phyloP scores from a whole-genome alignment of 2,113 vertebrate species.

The Panurus biarmicus region DNA sequence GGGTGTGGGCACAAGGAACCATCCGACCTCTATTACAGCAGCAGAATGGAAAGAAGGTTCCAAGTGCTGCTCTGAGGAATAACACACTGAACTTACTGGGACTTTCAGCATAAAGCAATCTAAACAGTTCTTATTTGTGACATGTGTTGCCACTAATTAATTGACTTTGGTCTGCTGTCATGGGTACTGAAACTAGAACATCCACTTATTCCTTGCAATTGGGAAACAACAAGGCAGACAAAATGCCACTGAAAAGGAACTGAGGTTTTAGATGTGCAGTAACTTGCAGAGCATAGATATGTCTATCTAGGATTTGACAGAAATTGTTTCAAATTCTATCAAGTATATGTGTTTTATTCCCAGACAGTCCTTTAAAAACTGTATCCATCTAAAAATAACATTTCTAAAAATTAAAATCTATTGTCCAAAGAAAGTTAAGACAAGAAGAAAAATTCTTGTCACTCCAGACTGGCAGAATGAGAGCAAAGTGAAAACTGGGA shows the following conservation, averaged over 20 bases:
- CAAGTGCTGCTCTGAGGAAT: not conserved
- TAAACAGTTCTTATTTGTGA: not conserved
- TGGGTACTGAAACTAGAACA: too few relatives aligned
- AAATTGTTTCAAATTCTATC: not conserved
- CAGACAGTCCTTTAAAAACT: not conserved
- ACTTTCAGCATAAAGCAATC: not conserved
- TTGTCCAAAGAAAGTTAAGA: conserved; percentile 15
- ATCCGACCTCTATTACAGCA: not conserved
- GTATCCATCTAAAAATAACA: not conserved
- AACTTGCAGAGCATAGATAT: not conserved
- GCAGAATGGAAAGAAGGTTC: not conserved
- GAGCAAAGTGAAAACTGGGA: conserved; percentile 42
- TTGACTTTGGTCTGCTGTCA: not conserved
- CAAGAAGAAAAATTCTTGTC: conserved; percentile 24
- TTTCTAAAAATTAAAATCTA: not conserved
- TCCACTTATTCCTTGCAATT: not conserved
- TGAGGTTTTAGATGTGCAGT: not conserved
- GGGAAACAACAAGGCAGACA: not conserved
- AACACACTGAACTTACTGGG: not conserved
- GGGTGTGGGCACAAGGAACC: fast-evolving
- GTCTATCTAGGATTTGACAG: not conserved
- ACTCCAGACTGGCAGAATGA: conserved; percentile 39
- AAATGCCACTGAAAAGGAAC: not conserved
- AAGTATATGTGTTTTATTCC: not conserved
- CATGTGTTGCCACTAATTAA: not conserved